Base-by-base conservation (phyloP, 2,797 vertebrate genomes). In the Gymnocypris eckloni region DNA sequence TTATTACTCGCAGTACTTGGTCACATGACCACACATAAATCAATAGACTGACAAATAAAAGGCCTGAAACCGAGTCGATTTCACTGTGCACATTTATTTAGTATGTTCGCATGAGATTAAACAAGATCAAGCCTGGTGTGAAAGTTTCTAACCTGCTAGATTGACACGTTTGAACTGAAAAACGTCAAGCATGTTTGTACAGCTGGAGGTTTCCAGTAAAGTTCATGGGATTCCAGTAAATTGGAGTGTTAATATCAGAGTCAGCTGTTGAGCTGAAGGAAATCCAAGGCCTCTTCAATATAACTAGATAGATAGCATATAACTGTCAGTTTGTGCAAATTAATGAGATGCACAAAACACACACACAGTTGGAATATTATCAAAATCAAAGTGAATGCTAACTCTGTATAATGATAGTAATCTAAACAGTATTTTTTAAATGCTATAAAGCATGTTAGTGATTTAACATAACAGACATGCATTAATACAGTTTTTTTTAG, bases 231-330 rank as follows among this genome's bases (percentile, higher is more conserved):
- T 76, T 88, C 52, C 81, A 70, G 83, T 86, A 84, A 80, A 81
- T 48, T 45, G 45, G 77, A 83, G 86, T 77, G n/a, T 87, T 83
- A 87, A 86, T 86, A 84, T 81, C 48, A 76, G 80, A 69, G 80
- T 86, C 86, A 89, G 70, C 78, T 84, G 82, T 70, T 64, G 67
- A 82, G 28, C 71, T 70, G 37, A 80, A 70, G 39, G 80, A 85
- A 84, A 84, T 85, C 86, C 85, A 84, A 89, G 71, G 52, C 45
- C 8, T 76, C 13, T 66, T 61, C 16, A 87, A 83, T 79, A 86
- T 90, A 91, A 90, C 28, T 28, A 28, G 28, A 83, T 89, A 86
- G 92, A 88, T 75, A 81, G 82, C 80, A 61, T 85, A 72, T 13
- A 10, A 64, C 33, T 72, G 79, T 72, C 41, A 9, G 67, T 75